Evolutionary conservation across 2,113 vertebrate genomes (phyloP).

Genomic region (Nematolebias whitei): DNA sequence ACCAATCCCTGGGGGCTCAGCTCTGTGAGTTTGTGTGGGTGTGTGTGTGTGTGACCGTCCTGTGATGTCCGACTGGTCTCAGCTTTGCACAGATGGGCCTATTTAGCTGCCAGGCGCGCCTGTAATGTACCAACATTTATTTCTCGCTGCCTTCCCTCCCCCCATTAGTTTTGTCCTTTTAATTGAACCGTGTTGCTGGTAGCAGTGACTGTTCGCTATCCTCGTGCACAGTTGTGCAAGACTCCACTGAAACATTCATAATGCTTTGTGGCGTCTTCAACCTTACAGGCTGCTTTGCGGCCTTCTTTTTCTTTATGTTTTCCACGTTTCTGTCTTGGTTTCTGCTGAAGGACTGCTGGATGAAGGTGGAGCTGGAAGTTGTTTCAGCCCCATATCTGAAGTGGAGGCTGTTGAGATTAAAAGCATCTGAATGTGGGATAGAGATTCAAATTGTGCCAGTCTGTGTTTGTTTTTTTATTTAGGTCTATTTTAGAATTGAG

Average conservation of each 20-base stretch:
- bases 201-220: constrained; percentile 9
- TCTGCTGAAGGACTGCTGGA: constrained; percentile 31
- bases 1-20: constrained; percentile 64
- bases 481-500: constrained; percentile 60
- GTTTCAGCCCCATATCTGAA: constrained; percentile 40
- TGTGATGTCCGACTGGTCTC: constrained; percentile 76
- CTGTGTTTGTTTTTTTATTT: constrained; percentile 31
- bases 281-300: neutral
- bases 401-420: constrained; percentile 46
- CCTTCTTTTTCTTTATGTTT: neutral
- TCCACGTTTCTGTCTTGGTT: constrained; percentile 4
- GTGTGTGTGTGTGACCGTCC: constrained; percentile 59
- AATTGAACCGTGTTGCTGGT: constrained; percentile 47
- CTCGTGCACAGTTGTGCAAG: constrained; percentile 7
- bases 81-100: constrained; percentile 76
- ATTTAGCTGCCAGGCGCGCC: constrained; percentile 76
- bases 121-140: constrained; percentile 76
- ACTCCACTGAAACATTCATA: constrained; percentile 21
- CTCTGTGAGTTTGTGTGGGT: constrained; percentile 57
- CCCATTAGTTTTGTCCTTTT: constrained; percentile 45
- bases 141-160: constrained; percentile 23
- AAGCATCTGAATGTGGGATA: constrained; percentile 51
- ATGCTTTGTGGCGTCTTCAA: neutral
- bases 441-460: constrained; percentile 21
- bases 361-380: constrained; percentile 45